A percentile compares a stretch with the other conserved stretches of the same genome.
Evolutionary conservation across 1,140 invertebrate genomes (phyloP).

Genomic region (Aphaenogaster ashmeadi): DNA sequence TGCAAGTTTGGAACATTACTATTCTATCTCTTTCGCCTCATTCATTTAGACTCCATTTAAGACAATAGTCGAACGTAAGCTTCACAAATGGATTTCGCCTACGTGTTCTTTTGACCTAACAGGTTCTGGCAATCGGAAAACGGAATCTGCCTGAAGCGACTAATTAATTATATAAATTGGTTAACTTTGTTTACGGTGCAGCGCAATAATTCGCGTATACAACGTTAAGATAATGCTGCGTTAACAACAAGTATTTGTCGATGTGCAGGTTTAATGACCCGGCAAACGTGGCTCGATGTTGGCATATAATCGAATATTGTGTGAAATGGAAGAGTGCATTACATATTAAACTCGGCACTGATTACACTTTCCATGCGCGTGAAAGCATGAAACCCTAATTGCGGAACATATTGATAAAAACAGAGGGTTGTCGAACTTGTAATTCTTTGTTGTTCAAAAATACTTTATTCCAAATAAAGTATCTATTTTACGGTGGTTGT

Average conservation of each 20-base stretch:
- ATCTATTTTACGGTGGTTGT: background rate
- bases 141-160: conserved; percentile 4
- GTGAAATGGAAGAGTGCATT: conserved; percentile 30
- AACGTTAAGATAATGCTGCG: conserved; percentile 63
- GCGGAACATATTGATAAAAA: conserved; percentile 34
- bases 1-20: background rate
- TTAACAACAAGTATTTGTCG: conserved; percentile 61
- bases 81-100: conserved; percentile 28
- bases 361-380: conserved; percentile 41
- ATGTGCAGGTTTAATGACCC: conserved; percentile 59
- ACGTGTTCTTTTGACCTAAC: conserved; percentile 27
- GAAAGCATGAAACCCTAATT: background rate
- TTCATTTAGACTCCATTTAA: conserved; percentile 15
- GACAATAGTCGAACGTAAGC: conserved; percentile 25
- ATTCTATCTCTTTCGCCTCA: conserved; percentile 11
- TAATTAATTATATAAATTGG: conserved; percentile 54
- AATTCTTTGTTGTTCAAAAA: background rate
- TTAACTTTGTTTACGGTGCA: conserved; percentile 63
- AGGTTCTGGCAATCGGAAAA: conserved; percentile 8
- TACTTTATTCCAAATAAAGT: background rate
- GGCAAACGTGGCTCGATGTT: conserved; percentile 58
- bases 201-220: conserved; percentile 58
- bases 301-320: conserved; percentile 54
- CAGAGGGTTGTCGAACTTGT: background rate
- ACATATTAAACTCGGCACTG: conserved; percentile 54